phyloP scores from a whole-genome alignment of 2,797 vertebrate species.

The Sandelia bainsii region DNA sequence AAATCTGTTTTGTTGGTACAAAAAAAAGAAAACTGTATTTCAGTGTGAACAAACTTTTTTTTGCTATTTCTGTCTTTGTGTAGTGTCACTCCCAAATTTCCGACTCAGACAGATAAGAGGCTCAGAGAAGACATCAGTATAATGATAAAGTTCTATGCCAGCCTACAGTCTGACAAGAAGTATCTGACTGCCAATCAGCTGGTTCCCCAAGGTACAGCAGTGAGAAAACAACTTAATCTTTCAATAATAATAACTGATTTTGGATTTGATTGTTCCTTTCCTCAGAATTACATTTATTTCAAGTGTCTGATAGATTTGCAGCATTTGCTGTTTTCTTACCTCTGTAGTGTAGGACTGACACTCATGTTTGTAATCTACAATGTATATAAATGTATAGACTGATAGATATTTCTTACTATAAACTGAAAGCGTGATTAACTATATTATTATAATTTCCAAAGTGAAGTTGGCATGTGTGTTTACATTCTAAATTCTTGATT shows the following conservation, averaged over 20 bases:
- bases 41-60: neutral
- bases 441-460: neutral
- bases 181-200: constrained; percentile 94
- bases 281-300: neutral
- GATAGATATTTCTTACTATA: neutral
- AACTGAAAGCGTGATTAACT: neutral
- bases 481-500: neutral
- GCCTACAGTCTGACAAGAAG: constrained; percentile 97
- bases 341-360: neutral
- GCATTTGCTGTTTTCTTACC: no score
- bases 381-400: neutral
- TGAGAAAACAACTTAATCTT: neutral
- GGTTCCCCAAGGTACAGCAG: constrained; percentile 89
- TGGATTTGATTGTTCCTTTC: neutral
- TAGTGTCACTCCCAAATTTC: constrained; percentile 92
- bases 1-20: neutral
- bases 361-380: neutral
- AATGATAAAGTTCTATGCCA: constrained; percentile 96
- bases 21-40: neutral
- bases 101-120: constrained; percentile 93
- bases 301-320: neutral
- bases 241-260: neutral
- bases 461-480: neutral
- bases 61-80: constrained; percentile 43
- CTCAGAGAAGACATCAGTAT: constrained; percentile 97